phyloP scores from a whole-genome alignment of 2,113 vertebrate species.

The Leucosticte australis region DNA sequence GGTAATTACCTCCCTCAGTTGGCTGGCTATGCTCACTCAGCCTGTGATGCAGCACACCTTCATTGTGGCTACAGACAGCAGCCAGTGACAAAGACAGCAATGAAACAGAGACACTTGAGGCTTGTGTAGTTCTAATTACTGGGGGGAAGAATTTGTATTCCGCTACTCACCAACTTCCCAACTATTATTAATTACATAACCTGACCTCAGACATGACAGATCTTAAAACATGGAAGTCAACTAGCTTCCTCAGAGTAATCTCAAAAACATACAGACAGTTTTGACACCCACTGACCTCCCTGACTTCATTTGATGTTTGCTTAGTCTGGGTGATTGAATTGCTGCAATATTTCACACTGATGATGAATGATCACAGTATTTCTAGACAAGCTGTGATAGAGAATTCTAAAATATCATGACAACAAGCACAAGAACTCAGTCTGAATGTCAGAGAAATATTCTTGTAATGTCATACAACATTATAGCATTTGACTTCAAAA shows the following conservation, averaged over 20 bases:
- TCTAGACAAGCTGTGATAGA: not conserved
- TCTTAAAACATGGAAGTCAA: not conserved
- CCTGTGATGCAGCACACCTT: not conserved
- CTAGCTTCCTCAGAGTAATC: not conserved
- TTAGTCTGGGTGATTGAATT: not conserved
- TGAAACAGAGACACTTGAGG: not conserved
- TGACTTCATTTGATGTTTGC: not conserved
- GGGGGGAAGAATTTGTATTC: not conserved
- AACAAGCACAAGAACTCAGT: not conserved
- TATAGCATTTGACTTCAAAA: not conserved
- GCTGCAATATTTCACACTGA: not conserved
- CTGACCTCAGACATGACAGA: not conserved
- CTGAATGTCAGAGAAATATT: not conserved
- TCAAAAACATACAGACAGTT: not conserved
- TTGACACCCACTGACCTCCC: not conserved
- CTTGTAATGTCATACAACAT: not conserved
- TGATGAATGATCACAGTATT: not conserved
- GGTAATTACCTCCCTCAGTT: fast-evolving
- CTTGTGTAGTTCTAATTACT: not conserved
- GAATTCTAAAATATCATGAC: not conserved
- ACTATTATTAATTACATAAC: not conserved
- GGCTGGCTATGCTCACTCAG: not conserved
- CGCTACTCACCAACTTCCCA: not conserved
- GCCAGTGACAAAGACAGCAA: not conserved
- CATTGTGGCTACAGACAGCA: fast-evolving